Base-by-base conservation (phyloP, 2,113 vertebrate genomes). In the Sciurus niger region DNA sequence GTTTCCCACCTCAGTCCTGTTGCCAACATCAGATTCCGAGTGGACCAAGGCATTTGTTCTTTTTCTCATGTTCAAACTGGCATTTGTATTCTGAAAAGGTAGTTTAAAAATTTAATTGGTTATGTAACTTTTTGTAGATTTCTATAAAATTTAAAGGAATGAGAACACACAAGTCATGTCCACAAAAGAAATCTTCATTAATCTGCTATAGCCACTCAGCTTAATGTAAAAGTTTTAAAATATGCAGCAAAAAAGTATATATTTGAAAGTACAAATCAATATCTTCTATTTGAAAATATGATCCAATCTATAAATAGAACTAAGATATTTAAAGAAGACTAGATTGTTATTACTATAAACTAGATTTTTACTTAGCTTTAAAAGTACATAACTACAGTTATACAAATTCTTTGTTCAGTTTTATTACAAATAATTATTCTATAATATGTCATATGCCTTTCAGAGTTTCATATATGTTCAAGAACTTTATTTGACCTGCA, bases 1-100 rank as follows among this genome's bases (percentile, higher is more conserved):
- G 97, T 98, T 99, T 91, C 98, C 98, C 70, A 98, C 98, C 97
- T 99, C 99, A 86, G 99, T 98, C 98, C 98, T 99, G 98, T 97
- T 98, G 96, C 98, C 98, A 92, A 97, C 96, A 22, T 98, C 98
- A 70, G 98, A 93, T 84, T 98, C 96, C 0, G 99, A 98, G 74
- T 99, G 99, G 58, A 98, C 98, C 43, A 98, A 98, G 85, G 99
- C 99, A 95, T 99, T 99, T 34, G 98, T 99, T 96, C 99, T 98
- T 98, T 99, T 99, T 65, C 99, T 99, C 98, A 99, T 99, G 89
- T 99, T 99, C 78, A 99, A 99, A 51, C 99, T 99, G 51, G 99
- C 98, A 94, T 99, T 99, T 20, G 98, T 99, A 95, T 98, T 99
- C 98, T 99, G 99, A 97, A 98, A 98, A 94, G 72, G 82, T 58